phyloP scores from a whole-genome alignment of 1,140 invertebrate species.

The Drosophila leontia region DNA sequence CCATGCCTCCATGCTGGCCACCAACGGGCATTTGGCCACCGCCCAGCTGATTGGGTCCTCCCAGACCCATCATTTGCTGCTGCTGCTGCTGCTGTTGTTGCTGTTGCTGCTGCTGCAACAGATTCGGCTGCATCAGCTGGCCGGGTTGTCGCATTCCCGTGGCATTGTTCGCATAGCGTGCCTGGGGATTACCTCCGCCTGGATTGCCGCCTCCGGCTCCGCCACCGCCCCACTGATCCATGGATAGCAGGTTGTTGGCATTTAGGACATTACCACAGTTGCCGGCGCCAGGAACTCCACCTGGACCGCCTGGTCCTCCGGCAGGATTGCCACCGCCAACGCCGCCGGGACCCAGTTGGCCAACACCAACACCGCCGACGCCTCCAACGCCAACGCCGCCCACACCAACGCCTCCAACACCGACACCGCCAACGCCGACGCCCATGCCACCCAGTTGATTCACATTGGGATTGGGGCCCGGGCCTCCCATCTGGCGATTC shows the following conservation, averaged over 20 bases:
- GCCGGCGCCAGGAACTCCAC: conserved; percentile 39
- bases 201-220: conserved; percentile 41
- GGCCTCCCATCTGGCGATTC: conserved; percentile 85
- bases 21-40: conserved; percentile 75
- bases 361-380: conserved; percentile 45
- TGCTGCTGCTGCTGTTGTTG: conserved; percentile 77
- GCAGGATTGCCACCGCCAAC: conserved; percentile 51
- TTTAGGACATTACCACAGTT: conserved; percentile 69
- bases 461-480: conserved; percentile 54
- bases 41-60: conserved; percentile 68
- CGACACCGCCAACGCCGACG: conserved; percentile 52
- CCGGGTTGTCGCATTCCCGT: conserved; percentile 85
- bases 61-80: conserved; percentile 77
- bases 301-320: conserved; percentile 41
- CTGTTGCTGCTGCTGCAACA: conserved; percentile 85
- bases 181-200: conserved; percentile 44
- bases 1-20: conserved; percentile 66
- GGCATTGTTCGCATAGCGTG: conserved; percentile 62
- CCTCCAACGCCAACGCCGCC: conserved; percentile 39
- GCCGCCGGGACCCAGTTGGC: conserved; percentile 24
- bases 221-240: conserved; percentile 88
- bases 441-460: conserved; percentile 69
- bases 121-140: conserved; percentile 76
- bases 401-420: conserved; percentile 43
- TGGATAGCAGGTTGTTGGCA: conserved; percentile 86